A percentile compares a stretch with the other conserved stretches of the same genome.
Evolutionary conservation across 2,113 vertebrate genomes (phyloP).

Genomic region (Canis aureus): DNA sequence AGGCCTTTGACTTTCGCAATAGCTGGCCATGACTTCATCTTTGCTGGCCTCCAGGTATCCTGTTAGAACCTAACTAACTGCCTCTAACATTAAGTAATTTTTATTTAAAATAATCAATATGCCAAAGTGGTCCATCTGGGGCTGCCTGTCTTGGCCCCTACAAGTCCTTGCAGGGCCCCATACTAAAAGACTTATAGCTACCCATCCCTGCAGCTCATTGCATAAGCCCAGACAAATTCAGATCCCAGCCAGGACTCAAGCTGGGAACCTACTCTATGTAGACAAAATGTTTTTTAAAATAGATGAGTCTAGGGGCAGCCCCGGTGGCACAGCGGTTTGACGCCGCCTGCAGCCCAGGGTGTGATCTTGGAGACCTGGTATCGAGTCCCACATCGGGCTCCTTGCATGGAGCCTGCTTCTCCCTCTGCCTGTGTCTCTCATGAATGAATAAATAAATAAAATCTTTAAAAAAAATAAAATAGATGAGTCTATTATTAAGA

Average conservation of each 20-base stretch:
- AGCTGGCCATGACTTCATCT: background rate
- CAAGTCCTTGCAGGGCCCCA: background rate
- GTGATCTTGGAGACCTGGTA: too few relatives aligned
- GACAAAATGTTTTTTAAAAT: background rate
- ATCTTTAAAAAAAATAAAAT: background rate
- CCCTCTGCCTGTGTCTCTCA: too few relatives aligned
- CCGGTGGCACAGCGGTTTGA: too few relatives aligned
- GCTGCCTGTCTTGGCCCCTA: background rate
- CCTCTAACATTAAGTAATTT: background rate
- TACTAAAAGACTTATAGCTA: slow-evolving; percentile 13
- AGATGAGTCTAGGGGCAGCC: background rate
- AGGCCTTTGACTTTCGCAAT: background rate
- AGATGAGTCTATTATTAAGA: slow-evolving; percentile 3
- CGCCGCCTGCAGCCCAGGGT: too few relatives aligned
- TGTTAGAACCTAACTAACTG: background rate
- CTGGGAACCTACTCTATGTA: slow-evolving; percentile 28
- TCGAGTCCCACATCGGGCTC: too few relatives aligned
- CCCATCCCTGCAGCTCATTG: background rate
- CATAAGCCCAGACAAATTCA: background rate
- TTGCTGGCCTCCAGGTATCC: background rate
- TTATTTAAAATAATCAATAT: background rate
- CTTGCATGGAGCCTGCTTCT: too few relatives aligned
- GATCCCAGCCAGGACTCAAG: background rate
- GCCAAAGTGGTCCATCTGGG: background rate
- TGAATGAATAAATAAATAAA: too few relatives aligned